Conservation (phyloP, 1,140 invertebrate species). For the Hylyphantes graminicola region DNA sequence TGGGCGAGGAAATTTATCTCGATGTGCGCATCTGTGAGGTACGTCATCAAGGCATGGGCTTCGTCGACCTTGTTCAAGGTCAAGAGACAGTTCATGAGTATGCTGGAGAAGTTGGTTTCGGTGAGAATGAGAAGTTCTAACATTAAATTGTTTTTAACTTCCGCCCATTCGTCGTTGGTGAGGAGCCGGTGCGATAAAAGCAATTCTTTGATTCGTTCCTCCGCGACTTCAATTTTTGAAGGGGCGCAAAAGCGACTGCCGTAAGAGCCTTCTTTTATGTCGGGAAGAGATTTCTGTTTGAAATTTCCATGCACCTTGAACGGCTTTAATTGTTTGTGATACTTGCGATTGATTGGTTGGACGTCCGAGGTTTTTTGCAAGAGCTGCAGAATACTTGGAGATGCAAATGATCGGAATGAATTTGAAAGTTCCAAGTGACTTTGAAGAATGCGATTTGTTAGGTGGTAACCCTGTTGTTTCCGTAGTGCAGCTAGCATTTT, state of each 20-base stretch:
- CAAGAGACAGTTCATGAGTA: conserved; percentile 16
- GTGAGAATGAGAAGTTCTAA: neutral
- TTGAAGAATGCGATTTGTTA: too few relatives aligned
- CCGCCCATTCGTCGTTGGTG: conserved; percentile 9
- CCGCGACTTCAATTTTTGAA: neutral
- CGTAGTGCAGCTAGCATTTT: too few relatives aligned
- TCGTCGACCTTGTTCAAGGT: neutral
- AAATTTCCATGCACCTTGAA: too few relatives aligned
- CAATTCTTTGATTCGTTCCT: conserved; percentile 1
- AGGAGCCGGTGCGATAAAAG: neutral
- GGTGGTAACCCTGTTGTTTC: too few relatives aligned
- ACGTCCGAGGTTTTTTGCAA: too few relatives aligned
- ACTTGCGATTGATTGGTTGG: too few relatives aligned
- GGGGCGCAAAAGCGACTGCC: neutral
- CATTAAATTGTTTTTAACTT: conserved; percentile 12
- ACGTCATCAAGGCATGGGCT: conserved; percentile 28
- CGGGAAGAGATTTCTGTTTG: neutral
- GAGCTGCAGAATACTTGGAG: too few relatives aligned
- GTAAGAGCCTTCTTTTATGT: neutral
- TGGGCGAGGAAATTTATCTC: conserved; percentile 16
- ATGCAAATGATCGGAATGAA: too few relatives aligned
- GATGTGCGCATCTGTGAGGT: conserved; percentile 8
- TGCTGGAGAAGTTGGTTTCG: conserved; percentile 22
- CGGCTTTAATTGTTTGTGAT: too few relatives aligned
- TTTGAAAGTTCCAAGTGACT: too few relatives aligned